Evolutionary conservation across 2,113 vertebrate genomes (phyloP).

Genomic region (Nicator chloris): DNA sequence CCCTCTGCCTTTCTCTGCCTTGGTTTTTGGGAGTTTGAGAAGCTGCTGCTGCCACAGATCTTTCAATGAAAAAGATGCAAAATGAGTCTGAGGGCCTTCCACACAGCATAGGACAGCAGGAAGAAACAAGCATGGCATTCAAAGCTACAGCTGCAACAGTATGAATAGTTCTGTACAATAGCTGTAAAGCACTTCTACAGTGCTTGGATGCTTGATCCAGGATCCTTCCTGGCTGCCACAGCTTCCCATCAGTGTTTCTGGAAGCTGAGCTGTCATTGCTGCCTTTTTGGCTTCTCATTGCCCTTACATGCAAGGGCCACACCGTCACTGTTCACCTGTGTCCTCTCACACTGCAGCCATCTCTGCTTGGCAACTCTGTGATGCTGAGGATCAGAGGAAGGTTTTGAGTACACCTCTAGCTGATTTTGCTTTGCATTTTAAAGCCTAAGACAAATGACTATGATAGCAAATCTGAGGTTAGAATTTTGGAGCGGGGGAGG

Average conservation of each 20-base stretch:
- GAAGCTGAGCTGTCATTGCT: neutral
- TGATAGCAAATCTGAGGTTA: neutral
- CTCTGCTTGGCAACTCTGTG: neutral
- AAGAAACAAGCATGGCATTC: neutral
- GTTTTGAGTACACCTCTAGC: neutral
- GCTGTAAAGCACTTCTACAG: neutral
- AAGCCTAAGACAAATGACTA: neutral
- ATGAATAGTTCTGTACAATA: neutral
- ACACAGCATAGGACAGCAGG: neutral
- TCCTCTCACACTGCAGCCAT: neutral
- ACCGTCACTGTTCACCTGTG: neutral
- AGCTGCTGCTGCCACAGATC: neutral
- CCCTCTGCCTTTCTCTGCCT: neutral
- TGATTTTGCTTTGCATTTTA: neutral
- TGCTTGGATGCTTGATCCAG: neutral
- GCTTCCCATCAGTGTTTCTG: neutral
- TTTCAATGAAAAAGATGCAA: neutral
- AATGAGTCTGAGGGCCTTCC: neutral
- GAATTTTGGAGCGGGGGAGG: fast-evolving
- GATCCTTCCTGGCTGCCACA: neutral
- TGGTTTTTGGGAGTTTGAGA: neutral
- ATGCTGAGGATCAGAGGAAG: neutral
- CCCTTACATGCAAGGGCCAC: no score
- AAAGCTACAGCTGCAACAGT: neutral
- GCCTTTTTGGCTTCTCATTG: neutral